Evolutionary conservation across 2,113 vertebrate genomes (phyloP), one percentile per base, ranked within the genome.

Genomic region (Pterocles burchelli): DNA sequence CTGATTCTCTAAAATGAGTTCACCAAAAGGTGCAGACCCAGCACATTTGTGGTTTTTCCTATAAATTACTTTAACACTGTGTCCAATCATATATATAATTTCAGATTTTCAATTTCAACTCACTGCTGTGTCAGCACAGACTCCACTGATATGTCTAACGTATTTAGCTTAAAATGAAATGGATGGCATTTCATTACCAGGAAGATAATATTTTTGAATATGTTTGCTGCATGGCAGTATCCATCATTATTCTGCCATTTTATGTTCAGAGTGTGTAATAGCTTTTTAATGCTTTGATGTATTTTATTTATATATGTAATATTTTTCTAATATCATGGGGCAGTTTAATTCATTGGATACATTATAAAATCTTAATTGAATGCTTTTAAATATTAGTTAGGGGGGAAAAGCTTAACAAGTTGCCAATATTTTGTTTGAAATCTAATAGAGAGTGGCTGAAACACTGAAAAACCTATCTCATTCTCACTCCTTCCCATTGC

Each of bases 41-140:
- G 98, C 98, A 98, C 97, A 98, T 99, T 98, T 98, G 97, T 98
- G 98, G 97, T 97, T 98, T 98, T 98, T 98, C 98, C 98, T 98
- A 98, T 99, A 98, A 98, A 98, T 98, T 98, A 98, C 98, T 98
- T 98, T 98, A 98, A 98, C 98, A 98, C 98, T 98, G 98, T 98
- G 98, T 99, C 98, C 98, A 98, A 98, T 98, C 98, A 98, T 98
- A 98, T 98, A 98, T 98, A 98, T 98, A 98, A 98, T 98, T 98
- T 99, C 98, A 98, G 98, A 99, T 98, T 99, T 99, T 99, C 98
- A 99, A 98, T 98, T 98, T 99, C 98, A 98, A 97, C 98, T 98
- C 96, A 83, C 98, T 98, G 98, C 98, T 98, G 98, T 98, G 98
- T 99, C 98, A 98, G 98, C 98, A 98, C 97, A 98, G 98, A 98